phyloP scores from a whole-genome alignment of 1,140 invertebrate genomes.

The Nasonia longicornis region DNA sequence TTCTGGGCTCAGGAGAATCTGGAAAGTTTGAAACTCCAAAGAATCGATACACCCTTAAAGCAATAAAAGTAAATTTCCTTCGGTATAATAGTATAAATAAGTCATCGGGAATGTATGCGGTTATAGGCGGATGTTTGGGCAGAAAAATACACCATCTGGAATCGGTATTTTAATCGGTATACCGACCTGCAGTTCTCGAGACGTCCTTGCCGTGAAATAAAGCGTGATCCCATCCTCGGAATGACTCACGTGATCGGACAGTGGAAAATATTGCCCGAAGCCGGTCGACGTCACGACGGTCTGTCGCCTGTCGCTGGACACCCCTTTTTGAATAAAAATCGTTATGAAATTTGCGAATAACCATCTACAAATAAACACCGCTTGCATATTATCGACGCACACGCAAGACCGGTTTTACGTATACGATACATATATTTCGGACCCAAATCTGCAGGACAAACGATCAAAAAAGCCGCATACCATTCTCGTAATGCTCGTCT shows the following conservation, averaged over 20 bases:
- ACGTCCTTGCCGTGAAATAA: slow-evolving; percentile 36
- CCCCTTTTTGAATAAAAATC: not conserved
- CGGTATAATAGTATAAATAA: too few species aligned
- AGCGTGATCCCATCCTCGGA: slow-evolving; percentile 42
- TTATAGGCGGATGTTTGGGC: too few species aligned
- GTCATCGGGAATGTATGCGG: too few species aligned
- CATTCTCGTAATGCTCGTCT: slow-evolving; percentile 31
- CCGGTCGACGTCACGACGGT: slow-evolving; percentile 35
- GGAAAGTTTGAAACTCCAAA: not conserved
- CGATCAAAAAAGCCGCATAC: not conserved
- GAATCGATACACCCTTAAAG: too few species aligned
- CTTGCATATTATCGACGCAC: too few species aligned
- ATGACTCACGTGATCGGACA: slow-evolving; percentile 38
- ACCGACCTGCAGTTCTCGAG: slow-evolving; percentile 40
- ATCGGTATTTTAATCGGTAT: not conserved
- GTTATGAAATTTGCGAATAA: too few species aligned
- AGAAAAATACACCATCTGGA: too few species aligned
- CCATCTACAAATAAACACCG: too few species aligned
- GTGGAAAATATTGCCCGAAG: slow-evolving; percentile 39
- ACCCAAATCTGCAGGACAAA: too few species aligned
- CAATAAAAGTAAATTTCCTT: too few species aligned
- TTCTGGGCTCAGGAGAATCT: slow-evolving; percentile 36
- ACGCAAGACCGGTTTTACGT: too few species aligned
- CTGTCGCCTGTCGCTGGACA: slow-evolving; percentile 27
- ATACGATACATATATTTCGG: too few species aligned